Conservation (phyloP, 2,113 vertebrate species). For the Mirza zaza region DNA sequence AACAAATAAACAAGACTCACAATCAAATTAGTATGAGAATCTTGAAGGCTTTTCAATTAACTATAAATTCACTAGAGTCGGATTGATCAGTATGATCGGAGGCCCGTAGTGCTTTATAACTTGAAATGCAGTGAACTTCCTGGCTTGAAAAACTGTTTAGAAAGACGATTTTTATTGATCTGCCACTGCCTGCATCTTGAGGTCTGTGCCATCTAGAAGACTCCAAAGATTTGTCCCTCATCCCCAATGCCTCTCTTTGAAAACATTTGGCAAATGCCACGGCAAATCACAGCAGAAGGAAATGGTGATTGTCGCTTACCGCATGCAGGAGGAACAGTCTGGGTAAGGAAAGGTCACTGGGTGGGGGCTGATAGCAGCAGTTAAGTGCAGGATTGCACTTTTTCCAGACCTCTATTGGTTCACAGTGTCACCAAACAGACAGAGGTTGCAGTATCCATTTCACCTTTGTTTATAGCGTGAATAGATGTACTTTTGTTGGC, state of each 20-base stretch:
- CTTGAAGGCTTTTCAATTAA: neutral
- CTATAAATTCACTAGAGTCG: neutral
- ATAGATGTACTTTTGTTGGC: neutral
- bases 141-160: neutral
- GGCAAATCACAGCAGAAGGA: neutral
- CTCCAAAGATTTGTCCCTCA: neutral
- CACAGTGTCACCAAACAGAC: neutral
- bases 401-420: neutral
- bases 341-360: neutral
- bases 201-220: neutral
- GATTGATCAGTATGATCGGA: neutral
- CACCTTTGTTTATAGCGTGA: neutral
- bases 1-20: neutral
- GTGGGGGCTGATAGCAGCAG: neutral
- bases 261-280: neutral
- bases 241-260: neutral
- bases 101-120: neutral
- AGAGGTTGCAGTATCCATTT: neutral
- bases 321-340: no score
- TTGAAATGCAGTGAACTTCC: neutral
- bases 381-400: neutral
- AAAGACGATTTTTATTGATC: neutral
- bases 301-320: neutral
- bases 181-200: no score
- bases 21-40: neutral